Evolutionary conservation across 2,113 vertebrate species (phyloP).

Genomic region (Ctenodactylus gundi): DNA sequence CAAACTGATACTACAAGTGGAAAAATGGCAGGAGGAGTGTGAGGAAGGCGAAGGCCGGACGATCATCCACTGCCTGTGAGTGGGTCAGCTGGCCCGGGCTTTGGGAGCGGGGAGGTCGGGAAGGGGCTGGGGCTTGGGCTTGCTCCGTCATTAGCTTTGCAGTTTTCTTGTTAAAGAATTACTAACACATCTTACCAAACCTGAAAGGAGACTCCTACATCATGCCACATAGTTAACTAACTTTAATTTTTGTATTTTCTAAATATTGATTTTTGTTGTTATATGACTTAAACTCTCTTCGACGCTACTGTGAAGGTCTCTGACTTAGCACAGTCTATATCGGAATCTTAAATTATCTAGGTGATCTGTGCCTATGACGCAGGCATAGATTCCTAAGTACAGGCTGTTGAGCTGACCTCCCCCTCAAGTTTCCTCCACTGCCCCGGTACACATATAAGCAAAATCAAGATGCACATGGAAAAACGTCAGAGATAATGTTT

Average conservation of each 20-base stretch:
- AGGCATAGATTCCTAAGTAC: too few relatives aligned
- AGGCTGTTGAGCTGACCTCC: not conserved
- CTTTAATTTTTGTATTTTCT: not conserved
- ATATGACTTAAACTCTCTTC: not conserved
- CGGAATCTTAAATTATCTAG: not conserved
- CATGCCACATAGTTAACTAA: not conserved
- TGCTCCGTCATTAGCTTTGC: not conserved
- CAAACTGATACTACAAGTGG: slow-evolving; percentile 97
- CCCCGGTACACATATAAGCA: not conserved
- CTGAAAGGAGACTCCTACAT: not conserved
- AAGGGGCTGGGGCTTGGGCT: not conserved
- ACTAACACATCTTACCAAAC: rapidly evolving
- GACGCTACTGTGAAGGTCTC: not conserved
- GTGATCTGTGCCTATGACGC: not conserved
- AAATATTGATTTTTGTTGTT: not conserved
- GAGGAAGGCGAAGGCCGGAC: slow-evolving; percentile 98
- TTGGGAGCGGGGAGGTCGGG: too few relatives aligned
- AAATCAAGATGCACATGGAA: not conserved
- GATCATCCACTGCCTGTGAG: slow-evolving; percentile 98
- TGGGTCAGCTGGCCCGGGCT: slow-evolving; percentile 13
- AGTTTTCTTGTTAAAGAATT: not conserved
- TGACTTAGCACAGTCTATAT: not conserved
- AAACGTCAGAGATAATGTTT: not conserved
- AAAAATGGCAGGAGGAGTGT: slow-evolving; percentile 99
- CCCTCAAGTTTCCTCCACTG: not conserved